Percentiles rank a stretch among this genome's conserved stretches.
Evolutionary conservation across 2,888 invertebrate genomes (phyloP).

Genomic region (Scaptomyza parva): DNA sequence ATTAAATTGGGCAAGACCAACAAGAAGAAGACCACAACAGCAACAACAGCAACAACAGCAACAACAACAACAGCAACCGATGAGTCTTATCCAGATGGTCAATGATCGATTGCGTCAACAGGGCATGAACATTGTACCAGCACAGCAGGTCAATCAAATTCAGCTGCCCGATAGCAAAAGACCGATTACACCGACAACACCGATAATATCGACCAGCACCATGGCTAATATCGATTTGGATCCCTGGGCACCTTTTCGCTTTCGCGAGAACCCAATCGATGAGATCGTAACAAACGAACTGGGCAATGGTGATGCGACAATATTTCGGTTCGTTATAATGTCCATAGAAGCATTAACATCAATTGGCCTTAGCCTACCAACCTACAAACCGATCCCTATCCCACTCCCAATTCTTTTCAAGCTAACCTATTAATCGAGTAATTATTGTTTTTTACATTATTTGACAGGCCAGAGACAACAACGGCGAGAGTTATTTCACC

Average conservation of each 20-base stretch:
- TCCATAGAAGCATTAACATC: constrained; percentile 9
- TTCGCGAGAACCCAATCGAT: constrained; percentile 41
- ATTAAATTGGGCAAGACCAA: background rate
- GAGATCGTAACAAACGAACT: constrained; percentile 28
- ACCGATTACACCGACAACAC: background rate
- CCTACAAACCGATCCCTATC: background rate
- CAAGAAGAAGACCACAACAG: background rate
- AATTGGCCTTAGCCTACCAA: constrained; percentile 14
- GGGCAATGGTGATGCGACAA: constrained; percentile 12
- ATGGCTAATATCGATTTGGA: background rate
- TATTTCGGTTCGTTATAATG: constrained; percentile 52
- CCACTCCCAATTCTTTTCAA: background rate
- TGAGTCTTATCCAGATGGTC: constrained; percentile 48
- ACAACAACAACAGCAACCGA: background rate
- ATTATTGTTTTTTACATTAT: background rate
- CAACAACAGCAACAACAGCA: background rate
- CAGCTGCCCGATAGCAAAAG: background rate
- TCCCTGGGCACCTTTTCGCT: constrained; percentile 65
- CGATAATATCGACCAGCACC: background rate
- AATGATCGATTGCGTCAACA: constrained; percentile 59
- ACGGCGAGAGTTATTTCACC: constrained; percentile 20
- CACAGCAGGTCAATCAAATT: constrained; percentile 22
- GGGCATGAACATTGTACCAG: constrained; percentile 67
- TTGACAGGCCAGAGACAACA: constrained; percentile 38
- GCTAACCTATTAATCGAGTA: background rate